Base-by-base conservation (phyloP, 1,140 invertebrate species). In the Saccostrea echinata region DNA sequence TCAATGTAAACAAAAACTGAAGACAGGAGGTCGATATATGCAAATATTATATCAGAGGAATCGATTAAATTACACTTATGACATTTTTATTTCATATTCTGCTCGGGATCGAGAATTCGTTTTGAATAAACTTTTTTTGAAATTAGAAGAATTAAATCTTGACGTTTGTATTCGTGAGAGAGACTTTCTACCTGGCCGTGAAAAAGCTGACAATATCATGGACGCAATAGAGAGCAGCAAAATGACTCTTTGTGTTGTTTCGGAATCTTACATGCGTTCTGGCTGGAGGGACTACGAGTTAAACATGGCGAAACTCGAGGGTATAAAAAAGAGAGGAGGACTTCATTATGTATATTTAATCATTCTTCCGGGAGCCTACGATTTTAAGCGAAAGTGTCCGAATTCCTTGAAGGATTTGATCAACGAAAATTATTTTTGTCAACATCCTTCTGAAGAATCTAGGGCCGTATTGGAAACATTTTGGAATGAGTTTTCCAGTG, bases 51-150 rank as follows among this genome's bases (percentile, higher is more conserved):
- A 61, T n/a, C 55, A 61, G n/a, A 61, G 16, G 18, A 61, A 61
- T 3, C 13, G 16, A 61, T 61, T n/a, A 18, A n/a, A 61, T 18
- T 61, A 61, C n/a, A n/a, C 18, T 6, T 21, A 61, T 61, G 55
- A 21, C 55, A n/a, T 61, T 21, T 61, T 61, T n/a, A 61, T 61
- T 61, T 61, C 55, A 61, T 61, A 61, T 61, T 61, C 55, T 61
- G 13, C 55, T 18, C 13, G 55, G 16, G 55, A 61, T 61, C 55
- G 55, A 61, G 55, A 61, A 61, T n/a, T 61, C 18, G 18, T 61
- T 21, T 1, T 61, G 18, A 61, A 61, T 0, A n/a, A 61, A 21
- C 55, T 61, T n/a, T 4, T 21, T 0, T 6, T 18, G n/a, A 61
- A 61, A 61, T 61, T 61, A 61, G 6, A 61, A 61, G 55, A 61